Evolutionary conservation across 2,113 vertebrate genomes (phyloP), one percentile per base, ranked within the genome.

Genomic region (Promerops cafer): DNA sequence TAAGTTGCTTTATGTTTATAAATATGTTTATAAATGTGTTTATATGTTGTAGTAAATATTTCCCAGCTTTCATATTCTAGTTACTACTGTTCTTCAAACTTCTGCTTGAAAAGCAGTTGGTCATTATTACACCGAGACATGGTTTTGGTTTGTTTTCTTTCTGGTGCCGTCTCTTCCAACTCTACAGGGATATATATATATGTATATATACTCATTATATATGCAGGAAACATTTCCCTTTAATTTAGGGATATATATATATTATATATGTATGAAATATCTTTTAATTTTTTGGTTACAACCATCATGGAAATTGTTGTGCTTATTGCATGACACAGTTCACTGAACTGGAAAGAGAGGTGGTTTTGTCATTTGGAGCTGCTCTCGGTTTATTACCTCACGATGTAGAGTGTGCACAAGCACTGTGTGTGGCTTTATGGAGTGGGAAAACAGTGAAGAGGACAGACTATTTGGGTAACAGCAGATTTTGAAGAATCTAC

Each of bases 111-210:
- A 86, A 89, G 11, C 8, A 33, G 28, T 74, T 63, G 20, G 13
- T 42, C 6, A 9, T 45, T 65, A 75, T 52, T 54, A 60, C 0
- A 0, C 3, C n/a, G 59, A 72, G n/a, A 14, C 13, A 5, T 10
- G 8, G 8, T 19, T 28, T 44, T 61, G 26, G 26, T 66, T 72
- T 85, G 30, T 66, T 63, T 27, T 70, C 39, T 31, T 75, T 76
- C 56, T 83, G 47, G 24, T 87, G 15, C 16, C 8, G 5, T 75
- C 83, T 71, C 33, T 75, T 78, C 15, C 42, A 44, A 1, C 10
- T 66, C 65, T 60, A n/a, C 17, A 69, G 16, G 53, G 3, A 45
- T 50, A 57, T 16, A 30, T 53, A 37, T 11, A 39, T 5, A 21
- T 21, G 26, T 15, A 27, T 40, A 53, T 17, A 24, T 13, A 30